Percentiles rank a stretch among this genome's conserved stretches.
Conservation (phyloP, 2,797 vertebrate species). For the Falco peregrinus region DNA sequence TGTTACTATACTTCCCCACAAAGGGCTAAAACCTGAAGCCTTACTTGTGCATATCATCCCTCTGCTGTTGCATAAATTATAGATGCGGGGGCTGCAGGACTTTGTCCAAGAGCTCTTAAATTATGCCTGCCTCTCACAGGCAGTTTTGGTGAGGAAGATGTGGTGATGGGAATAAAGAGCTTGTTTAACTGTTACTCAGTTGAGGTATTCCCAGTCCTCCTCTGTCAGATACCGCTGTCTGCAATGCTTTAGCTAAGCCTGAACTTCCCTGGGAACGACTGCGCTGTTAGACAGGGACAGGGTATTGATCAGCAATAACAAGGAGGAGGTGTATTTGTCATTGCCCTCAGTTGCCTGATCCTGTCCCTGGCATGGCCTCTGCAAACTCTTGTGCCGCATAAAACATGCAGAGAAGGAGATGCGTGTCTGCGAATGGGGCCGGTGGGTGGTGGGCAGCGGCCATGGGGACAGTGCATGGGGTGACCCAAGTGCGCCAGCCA, state of each 20-base stretch:
- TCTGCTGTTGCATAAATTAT: background rate
- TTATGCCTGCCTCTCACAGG: background rate
- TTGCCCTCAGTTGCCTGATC: background rate
- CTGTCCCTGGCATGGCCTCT: no score
- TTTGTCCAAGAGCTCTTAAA: background rate
- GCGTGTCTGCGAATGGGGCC: rapidly evolving
- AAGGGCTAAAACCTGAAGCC: background rate
- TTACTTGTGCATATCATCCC: background rate
- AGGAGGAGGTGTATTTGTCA: background rate
- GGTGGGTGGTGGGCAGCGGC: background rate
- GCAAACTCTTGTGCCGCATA: background rate
- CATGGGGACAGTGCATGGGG: rapidly evolving
- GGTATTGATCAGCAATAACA: background rate
- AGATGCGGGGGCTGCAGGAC: background rate
- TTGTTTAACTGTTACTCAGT: background rate
- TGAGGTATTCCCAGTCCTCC: background rate
- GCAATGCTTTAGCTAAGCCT: background rate
- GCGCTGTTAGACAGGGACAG: background rate
- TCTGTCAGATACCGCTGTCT: background rate
- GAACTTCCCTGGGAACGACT: background rate
- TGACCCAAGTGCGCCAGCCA: rapidly evolving
- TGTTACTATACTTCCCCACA: background rate
- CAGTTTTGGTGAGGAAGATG: background rate
- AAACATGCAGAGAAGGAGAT: background rate
- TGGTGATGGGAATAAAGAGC: background rate